A percentile compares a stretch with the other conserved stretches of the same genome.
phyloP scores from a whole-genome alignment of 2,113 vertebrate genomes.

The Pardalotus punctatus region DNA sequence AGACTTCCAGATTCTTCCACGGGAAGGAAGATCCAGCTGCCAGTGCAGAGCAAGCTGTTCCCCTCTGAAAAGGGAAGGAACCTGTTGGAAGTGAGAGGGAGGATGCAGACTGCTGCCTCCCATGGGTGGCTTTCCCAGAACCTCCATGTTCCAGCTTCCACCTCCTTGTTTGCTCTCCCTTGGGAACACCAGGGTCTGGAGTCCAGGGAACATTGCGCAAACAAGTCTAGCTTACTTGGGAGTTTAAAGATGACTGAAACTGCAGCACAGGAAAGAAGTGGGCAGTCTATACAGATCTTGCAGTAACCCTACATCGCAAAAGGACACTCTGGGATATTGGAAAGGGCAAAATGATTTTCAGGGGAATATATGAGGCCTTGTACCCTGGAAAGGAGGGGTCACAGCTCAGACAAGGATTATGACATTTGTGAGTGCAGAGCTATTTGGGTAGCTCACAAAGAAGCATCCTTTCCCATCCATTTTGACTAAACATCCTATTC shows the following conservation, averaged over 20 bases:
- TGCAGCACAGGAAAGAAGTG: background rate
- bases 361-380: background rate
- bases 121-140: fast-evolving
- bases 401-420: background rate
- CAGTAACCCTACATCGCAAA: fast-evolving
- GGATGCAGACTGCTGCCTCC: background rate
- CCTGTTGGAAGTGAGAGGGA: background rate
- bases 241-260: background rate
- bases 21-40: background rate
- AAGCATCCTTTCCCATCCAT: background rate
- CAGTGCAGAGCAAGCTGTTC: background rate
- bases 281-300: background rate
- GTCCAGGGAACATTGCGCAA: background rate
- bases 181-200: background rate
- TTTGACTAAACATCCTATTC: background rate
- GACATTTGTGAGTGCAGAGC: background rate
- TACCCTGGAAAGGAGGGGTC: background rate
- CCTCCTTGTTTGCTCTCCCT: background rate
- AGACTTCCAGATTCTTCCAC: fast-evolving
- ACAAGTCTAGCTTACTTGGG: background rate
- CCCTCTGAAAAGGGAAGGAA: background rate
- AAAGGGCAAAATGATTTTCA: background rate
- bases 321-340: background rate
- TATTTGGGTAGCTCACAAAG: background rate
- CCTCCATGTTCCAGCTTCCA: background rate